Evolutionary conservation across 1,140 invertebrate species (phyloP).

Genomic region (Diorhabda sublineata): DNA sequence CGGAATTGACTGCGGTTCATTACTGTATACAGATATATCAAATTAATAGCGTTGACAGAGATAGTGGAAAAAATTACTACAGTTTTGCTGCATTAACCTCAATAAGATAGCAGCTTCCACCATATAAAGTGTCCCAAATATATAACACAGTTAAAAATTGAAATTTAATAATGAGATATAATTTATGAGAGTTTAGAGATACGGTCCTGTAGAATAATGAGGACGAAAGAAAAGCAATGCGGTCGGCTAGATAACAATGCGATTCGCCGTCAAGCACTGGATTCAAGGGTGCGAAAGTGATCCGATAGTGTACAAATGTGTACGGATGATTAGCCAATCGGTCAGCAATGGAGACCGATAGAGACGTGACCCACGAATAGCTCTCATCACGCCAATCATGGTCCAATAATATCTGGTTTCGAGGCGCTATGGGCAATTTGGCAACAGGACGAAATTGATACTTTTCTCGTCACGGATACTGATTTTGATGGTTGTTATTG

Average conservation of each 20-base stretch:
- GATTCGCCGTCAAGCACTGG: constrained; percentile 11
- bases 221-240: neutral
- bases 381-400: constrained; percentile 12
- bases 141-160: too few species aligned
- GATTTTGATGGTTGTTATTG: neutral
- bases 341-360: neutral
- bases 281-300: constrained; percentile 16
- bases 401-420: constrained; percentile 8
- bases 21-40: too few species aligned
- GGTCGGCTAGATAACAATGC: constrained; percentile 11
- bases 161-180: too few species aligned
- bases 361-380: constrained; percentile 14
- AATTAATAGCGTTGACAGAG: too few species aligned
- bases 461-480: neutral
- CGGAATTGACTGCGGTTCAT: too few species aligned
- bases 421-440: constrained; percentile 9
- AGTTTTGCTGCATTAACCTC: too few species aligned
- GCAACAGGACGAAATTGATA: constrained; percentile 9
- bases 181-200: too few species aligned
- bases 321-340: constrained; percentile 10
- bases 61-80: too few species aligned
- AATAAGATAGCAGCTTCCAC: too few species aligned
- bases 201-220: neutral
- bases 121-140: too few species aligned
- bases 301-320: constrained; percentile 16